Percentiles rank a stretch among this genome's conserved stretches.
Evolutionary conservation across 2,797 vertebrate species (phyloP).

Genomic region (Phalloptychus januarius): DNA sequence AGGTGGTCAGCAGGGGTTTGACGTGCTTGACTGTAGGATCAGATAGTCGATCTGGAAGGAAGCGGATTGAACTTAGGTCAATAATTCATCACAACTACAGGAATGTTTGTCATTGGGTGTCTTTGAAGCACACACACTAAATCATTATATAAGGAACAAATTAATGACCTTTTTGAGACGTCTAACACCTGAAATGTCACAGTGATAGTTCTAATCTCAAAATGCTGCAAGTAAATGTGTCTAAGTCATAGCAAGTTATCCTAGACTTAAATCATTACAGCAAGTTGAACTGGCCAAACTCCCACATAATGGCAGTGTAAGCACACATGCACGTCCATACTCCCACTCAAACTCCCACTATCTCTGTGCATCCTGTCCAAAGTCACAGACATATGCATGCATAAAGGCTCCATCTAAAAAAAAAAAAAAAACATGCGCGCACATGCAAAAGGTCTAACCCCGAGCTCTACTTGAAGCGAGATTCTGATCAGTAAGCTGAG

Average conservation of each 20-base stretch:
- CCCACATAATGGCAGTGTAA: constrained; percentile 75
- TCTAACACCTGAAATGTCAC: constrained; percentile 1
- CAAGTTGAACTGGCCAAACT: constrained; percentile 69
- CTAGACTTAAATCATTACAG: constrained; percentile 68
- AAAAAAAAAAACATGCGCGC: not conserved
- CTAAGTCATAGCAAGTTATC: constrained; percentile 72
- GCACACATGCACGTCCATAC: constrained; percentile 68
- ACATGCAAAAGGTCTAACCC: constrained; percentile 49
- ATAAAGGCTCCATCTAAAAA: constrained; percentile 10
- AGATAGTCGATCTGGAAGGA: constrained; percentile 40
- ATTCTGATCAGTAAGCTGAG: constrained; percentile 70
- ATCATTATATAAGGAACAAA: not conserved
- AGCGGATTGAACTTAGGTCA: not conserved
- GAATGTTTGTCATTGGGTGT: not conserved
- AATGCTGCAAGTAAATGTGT: constrained; percentile 49
- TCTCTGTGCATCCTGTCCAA: constrained; percentile 50
- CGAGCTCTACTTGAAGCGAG: constrained; percentile 66
- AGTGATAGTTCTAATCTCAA: constrained; percentile 45
- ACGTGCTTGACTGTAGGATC: constrained; percentile 29
- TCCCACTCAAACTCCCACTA: constrained; percentile 72
- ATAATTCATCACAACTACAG: constrained; percentile 1
- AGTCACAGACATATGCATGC: constrained; percentile 53
- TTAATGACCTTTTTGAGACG: not conserved
- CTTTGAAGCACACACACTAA: not conserved
- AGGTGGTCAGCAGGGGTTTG: constrained; percentile 79